Evolutionary conservation across 2,113 vertebrate species (phyloP).

Genomic region (Aphyosemion australe): DNA sequence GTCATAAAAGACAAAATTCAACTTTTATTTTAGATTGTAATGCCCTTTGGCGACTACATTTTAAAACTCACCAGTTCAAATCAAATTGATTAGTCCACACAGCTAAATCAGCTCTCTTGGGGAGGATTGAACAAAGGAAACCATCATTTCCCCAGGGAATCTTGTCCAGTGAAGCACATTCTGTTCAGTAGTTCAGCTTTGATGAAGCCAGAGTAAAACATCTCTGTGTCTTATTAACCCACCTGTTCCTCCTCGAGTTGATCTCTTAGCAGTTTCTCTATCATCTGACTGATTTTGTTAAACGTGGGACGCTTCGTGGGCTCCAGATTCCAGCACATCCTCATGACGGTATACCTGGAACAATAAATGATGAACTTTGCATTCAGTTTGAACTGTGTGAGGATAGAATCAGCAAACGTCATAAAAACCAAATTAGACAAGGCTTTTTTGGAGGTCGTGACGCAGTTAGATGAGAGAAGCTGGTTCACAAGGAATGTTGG

Average conservation of each 20-base stretch:
- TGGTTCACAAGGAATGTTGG: constrained; percentile 43
- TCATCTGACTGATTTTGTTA: constrained; percentile 85
- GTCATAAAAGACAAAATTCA: background rate
- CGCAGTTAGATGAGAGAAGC: constrained; percentile 47
- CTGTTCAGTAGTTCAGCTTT: background rate
- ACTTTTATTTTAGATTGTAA: background rate
- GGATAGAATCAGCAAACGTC: background rate
- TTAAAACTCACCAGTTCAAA: no score
- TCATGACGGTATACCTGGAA: constrained; percentile 91
- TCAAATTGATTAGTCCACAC: constrained; percentile 7
- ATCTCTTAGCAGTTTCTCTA: constrained; percentile 82
- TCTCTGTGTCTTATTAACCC: constrained; percentile 13
- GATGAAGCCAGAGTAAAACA: background rate
- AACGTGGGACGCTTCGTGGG: constrained; percentile 89
- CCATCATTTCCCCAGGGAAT: constrained; percentile 1
- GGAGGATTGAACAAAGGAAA: background rate
- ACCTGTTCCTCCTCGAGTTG: constrained; percentile 74
- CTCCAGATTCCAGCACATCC: constrained; percentile 92
- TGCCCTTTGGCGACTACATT: no score
- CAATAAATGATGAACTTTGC: background rate
- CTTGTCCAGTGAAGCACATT: background rate
- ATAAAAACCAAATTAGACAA: constrained; percentile 9
- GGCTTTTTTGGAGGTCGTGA: constrained; percentile 27
- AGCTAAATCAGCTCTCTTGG: background rate
- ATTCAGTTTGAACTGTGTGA: background rate